Base-by-base conservation (phyloP, 2,113 vertebrate species). In the Gorsachius goisagi region DNA sequence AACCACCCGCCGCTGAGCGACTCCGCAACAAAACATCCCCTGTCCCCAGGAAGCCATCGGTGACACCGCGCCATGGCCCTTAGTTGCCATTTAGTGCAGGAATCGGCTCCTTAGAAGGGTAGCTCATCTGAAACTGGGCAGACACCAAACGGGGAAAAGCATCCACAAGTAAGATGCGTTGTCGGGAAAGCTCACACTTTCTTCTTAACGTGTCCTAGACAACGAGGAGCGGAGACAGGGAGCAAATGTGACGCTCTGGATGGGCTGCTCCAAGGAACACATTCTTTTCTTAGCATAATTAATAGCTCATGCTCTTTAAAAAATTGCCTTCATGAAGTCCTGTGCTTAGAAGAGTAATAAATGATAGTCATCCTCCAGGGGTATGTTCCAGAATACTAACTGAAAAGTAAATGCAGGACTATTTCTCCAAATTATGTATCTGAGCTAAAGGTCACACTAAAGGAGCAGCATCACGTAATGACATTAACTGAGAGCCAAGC, bases 341-440 rank as follows among this genome's bases (percentile, higher is more conserved):
- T 91, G 2, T 41, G 74, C 88, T 71, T 84, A 47, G 85, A 84
- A 86, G 58, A 96, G 76, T 86, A 95, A 94, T 85, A 92, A 89
- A 88, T 84, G 86, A 88, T 28, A 88, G 66, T 53, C 95, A 94
- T 59, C 64, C 76, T 75, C 50, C 72, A 8, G 68, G 92, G 83
- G 85, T 77, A 63, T 21, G 90, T 68, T 90, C 44, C 79, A 92
- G 90, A 88, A 92, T 93, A 86, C 95, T 94, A 95, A 94, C 89
- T 39, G 89, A 84, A 86, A 77, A 93, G 83, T 93, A 94, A 96
- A 96, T 75, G 92, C 85, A 88, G 68, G 88, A 91, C 93, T 96
- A 87, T 96, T 96, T 89, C 95, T 93, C 68, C 95, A 94, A 63
- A 95, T 88, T 88, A 94, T 22, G 85, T 76, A 94, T 59, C 55